These are phyloP conservation scores for Drosophila kurseongensis DNA, from an alignment of 1,140 invertebrate genomes.

Conservation along the genomic window DNA sequence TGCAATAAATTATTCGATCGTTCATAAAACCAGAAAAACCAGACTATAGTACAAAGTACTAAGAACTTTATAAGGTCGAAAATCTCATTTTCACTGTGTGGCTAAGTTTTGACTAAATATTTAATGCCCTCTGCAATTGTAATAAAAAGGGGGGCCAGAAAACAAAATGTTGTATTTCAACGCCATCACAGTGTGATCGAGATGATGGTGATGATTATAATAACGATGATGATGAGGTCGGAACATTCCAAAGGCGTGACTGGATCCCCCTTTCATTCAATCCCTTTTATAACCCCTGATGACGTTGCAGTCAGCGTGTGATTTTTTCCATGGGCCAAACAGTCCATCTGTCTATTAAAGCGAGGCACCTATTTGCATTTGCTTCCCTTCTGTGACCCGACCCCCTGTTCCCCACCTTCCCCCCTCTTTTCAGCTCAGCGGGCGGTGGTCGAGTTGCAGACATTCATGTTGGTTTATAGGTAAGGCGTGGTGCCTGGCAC, in stretches of 20 bases:
- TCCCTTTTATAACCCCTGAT: slow-evolving; percentile 10
- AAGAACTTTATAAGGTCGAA: no score
- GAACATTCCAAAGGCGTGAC: slow-evolving; percentile 10
- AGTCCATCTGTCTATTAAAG: slow-evolving; percentile 34
- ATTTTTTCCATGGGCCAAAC: slow-evolving; percentile 28
- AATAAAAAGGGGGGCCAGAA: no score
- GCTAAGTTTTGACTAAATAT: no score
- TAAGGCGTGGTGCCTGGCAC: slow-evolving; percentile 15
- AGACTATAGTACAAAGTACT: no score
- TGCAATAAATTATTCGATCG: no score
- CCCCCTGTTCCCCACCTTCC: background rate
- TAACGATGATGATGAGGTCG: slow-evolving; percentile 22
- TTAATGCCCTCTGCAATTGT: no score
- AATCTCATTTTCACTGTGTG: no score
- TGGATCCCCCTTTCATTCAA: background rate
- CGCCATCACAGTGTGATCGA: background rate
- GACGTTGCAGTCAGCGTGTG: slow-evolving; percentile 42
- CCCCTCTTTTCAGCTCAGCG: slow-evolving; percentile 11
- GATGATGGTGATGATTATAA: slow-evolving; percentile 16
- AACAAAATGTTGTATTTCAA: slow-evolving; percentile 13
- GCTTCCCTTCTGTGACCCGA: slow-evolving; percentile 19
- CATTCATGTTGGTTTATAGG: slow-evolving; percentile 78
- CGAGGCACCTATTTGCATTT: slow-evolving; percentile 68
- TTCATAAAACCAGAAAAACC: no score
- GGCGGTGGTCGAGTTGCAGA: slow-evolving; percentile 37